Conservation (phyloP, 2,797 vertebrate genomes). For the Enteromius thamalakanensis region DNA sequence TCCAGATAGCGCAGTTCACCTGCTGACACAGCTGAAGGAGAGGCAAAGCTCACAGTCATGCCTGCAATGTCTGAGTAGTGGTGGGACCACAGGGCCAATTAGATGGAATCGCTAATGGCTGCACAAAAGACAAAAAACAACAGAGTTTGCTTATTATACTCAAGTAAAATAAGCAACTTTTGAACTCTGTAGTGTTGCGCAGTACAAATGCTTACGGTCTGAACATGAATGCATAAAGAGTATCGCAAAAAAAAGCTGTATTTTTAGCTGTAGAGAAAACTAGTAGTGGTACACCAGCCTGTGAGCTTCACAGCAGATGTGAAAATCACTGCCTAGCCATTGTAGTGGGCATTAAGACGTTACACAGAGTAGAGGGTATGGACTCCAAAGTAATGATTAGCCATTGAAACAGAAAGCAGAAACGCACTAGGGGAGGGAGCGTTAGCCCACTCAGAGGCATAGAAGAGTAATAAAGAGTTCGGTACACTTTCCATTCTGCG, state of each 20-base stretch:
- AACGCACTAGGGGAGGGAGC: constrained; percentile 22
- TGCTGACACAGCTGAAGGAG: constrained; percentile 74
- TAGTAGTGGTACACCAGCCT: constrained; percentile 21
- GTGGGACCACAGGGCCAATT: constrained; percentile 55
- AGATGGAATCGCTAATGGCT: constrained; percentile 29
- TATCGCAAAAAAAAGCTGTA: not conserved
- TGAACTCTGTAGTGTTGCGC: constrained; percentile 2
- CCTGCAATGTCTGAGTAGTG: constrained; percentile 53
- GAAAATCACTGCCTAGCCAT: constrained; percentile 58
- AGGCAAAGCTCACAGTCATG: constrained; percentile 60
- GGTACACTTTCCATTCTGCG: constrained; percentile 33
- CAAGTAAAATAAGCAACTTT: constrained; percentile 15
- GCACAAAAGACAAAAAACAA: not conserved
- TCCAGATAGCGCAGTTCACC: constrained; percentile 74
- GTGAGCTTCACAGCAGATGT: constrained; percentile 49
- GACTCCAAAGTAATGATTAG: constrained; percentile 60
- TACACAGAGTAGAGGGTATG: constrained; percentile 51
- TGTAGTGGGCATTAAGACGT: constrained; percentile 48
- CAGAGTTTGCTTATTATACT: not conserved
- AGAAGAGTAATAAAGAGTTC: constrained; percentile 54
- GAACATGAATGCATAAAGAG: not conserved
- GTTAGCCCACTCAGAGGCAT: constrained; percentile 44
- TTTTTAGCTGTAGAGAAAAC: constrained; percentile 31
- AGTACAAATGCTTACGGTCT: not conserved
- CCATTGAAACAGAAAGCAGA: constrained; percentile 58